Conservation (phyloP, 37 sponge, comb jelly and placozoan genomes). For the Axinella damicornis region DNA sequence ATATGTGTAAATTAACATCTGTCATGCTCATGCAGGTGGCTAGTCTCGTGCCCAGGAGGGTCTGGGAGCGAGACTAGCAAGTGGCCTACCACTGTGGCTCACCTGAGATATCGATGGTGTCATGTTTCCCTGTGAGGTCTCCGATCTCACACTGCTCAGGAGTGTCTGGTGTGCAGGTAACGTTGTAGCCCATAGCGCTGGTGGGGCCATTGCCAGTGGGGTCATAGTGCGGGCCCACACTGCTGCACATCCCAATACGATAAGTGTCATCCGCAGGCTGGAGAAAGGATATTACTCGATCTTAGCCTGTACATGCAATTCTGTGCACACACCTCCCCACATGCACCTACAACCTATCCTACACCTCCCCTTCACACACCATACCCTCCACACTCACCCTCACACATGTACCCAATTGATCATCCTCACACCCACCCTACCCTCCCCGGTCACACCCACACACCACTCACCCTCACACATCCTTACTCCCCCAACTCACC, state of each 20-base stretch:
- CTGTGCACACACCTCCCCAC: too few relatives aligned
- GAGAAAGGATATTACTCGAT: background rate
- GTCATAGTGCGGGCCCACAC: slow-evolving; percentile 34
- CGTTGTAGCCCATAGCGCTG: background rate
- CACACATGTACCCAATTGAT: background rate
- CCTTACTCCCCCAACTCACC: too few relatives aligned
- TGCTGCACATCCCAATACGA: slow-evolving; percentile 12
- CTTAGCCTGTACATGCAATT: too few relatives aligned
- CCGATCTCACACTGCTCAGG: slow-evolving; percentile 43
- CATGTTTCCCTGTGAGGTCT: slow-evolving; percentile 57
- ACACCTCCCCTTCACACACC: too few relatives aligned
- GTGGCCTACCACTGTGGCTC: background rate
- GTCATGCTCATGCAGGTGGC: too few relatives aligned
- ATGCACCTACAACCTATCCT: too few relatives aligned
- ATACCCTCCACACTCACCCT: background rate
- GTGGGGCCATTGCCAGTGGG: slow-evolving; percentile 14
- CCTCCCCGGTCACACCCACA: background rate
- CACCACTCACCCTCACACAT: too few relatives aligned
- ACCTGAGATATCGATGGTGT: slow-evolving; percentile 22
- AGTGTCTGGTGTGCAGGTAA: slow-evolving; percentile 6
- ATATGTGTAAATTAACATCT: too few relatives aligned
- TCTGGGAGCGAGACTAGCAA: too few relatives aligned
- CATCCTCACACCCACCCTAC: background rate
- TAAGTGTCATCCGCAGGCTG: slow-evolving; percentile 50
- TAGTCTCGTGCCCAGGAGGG: too few relatives aligned